These are phyloP conservation scores for Corella eumyota DNA, from an alignment of 23 tunicate species.

Conservation along the genomic window DNA sequence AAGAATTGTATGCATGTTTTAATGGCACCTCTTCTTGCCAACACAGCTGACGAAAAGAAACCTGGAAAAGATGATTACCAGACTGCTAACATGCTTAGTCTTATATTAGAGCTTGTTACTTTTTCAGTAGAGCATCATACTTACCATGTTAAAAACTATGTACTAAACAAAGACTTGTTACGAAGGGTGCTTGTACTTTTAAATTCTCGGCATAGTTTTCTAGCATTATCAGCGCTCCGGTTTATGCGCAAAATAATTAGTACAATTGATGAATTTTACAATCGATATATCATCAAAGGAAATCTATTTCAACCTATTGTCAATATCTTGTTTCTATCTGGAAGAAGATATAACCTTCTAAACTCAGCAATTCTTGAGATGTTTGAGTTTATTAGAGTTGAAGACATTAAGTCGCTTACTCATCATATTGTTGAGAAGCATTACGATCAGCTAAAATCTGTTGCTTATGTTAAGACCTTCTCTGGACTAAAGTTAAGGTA, in stretches of 20 bases:
- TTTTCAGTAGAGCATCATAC: slow-evolving; percentile 94
- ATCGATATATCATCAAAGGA: slow-evolving; percentile 82
- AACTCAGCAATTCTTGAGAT: slow-evolving; percentile 84
- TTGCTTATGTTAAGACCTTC: slow-evolving; percentile 79
- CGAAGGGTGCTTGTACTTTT: slow-evolving; percentile 74
- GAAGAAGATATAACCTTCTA: slow-evolving; percentile 74
- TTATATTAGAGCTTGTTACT: slow-evolving; percentile 76
- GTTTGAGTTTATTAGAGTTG: slow-evolving; percentile 73
- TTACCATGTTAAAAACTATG: slow-evolving; percentile 86
- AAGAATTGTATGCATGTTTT: slow-evolving; percentile 91
- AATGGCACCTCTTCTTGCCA: slow-evolving; percentile 93
- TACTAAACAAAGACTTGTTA: slow-evolving; percentile 72
- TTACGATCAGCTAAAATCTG: slow-evolving; percentile 28
- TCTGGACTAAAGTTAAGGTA: slow-evolving; percentile 47
- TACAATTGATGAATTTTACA: slow-evolving; percentile 73
- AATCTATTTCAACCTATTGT: slow-evolving; percentile 85
- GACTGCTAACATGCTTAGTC: slow-evolving; percentile 76
- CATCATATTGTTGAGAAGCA: slow-evolving; percentile 53
- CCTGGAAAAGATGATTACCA: slow-evolving; percentile 86
- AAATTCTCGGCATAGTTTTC: slow-evolving; percentile 63
- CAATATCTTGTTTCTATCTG: slow-evolving; percentile 56
- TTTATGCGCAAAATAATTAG: slow-evolving; percentile 74
- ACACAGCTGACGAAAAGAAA: slow-evolving; percentile 66
- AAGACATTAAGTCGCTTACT: slow-evolving; percentile 52
- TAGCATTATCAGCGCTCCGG: slow-evolving; percentile 74